phyloP scores from a whole-genome alignment of 2,113 vertebrate species.

The Plecotus auritus region DNA sequence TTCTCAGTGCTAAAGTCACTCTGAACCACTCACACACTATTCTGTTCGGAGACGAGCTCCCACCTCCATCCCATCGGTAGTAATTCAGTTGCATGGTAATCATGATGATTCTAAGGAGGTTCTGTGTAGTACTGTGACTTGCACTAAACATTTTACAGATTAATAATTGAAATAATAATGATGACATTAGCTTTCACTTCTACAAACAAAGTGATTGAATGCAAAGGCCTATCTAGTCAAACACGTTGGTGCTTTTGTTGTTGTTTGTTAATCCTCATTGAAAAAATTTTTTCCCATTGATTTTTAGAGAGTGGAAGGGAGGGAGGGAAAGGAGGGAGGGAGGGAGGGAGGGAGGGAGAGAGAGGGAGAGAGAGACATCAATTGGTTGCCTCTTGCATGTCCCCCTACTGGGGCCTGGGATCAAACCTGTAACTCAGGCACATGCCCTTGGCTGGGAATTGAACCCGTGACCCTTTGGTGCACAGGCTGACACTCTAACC shows the following conservation, averaged over 20 bases:
- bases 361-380: no score
- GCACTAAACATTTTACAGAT: background rate
- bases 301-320: no score
- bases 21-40: background rate
- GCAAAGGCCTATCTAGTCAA: background rate
- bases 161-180: background rate
- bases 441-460: no score
- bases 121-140: background rate
- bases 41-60: background rate
- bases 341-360: no score
- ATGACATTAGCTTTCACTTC: background rate
- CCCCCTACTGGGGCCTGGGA: no score
- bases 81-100: background rate
- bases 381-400: no score
- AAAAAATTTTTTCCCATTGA: no score
- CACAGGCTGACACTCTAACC: no score
- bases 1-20: background rate
- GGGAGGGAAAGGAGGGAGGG: no score
- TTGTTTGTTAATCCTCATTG: no score
- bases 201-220: background rate
- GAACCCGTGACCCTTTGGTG: no score
- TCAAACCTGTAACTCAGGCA: no score
- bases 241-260: background rate
- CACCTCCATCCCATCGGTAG: background rate
- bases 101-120: background rate